Evolutionary conservation across 2,797 vertebrate species (phyloP), one percentile per base, ranked within the genome.

Genomic region (Melanotaenia parkinsoni): DNA sequence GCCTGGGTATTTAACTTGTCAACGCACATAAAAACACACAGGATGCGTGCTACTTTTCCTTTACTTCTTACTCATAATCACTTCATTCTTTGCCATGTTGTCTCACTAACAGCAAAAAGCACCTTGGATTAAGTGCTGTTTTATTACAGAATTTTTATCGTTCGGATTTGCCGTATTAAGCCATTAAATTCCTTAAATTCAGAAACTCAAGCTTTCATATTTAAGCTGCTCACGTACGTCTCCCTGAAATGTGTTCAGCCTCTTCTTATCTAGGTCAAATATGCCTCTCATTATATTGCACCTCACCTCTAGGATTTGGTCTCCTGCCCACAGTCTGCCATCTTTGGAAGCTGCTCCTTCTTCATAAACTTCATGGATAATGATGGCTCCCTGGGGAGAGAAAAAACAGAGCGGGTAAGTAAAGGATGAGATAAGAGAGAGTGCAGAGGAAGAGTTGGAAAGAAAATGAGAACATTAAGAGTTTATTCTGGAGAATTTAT

Each of bases 331-430:
- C 0, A 99, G 95, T 53, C 98, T 92, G 63, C 98, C 98, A 70
- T 99, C 98, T 94, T 97, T 98, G 56, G 96, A 97, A 18, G 98
- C 98, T 30, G 98, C 98, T 69, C 98, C 98, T 89, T 99, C 97
- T 91, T 98, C 98, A 62, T 99, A 99, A 2, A 99, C 98, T 87
- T 99, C 98, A 22, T 99, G 98, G 86, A 99, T 99, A 82, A 99
- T 98, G 81, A 99, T 99, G 73, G 96, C 95, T 43, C 97, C 98
- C 98, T 99, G 77, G 13, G 76, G 66, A 58, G 67, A 70, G 63
- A 69, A 14, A 22, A 2, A 54, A 20, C 30, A 18, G 16, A 60
- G 14, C 2, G 54, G 33, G 47, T 67, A 16, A 71, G 47, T 18
- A 26, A 38, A n/a, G 20, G 58, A 38, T 0, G 67, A 54, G 12